Evolutionary conservation across 2,888 invertebrate genomes (phyloP).

Genomic region (Ormyrus labotus): DNA sequence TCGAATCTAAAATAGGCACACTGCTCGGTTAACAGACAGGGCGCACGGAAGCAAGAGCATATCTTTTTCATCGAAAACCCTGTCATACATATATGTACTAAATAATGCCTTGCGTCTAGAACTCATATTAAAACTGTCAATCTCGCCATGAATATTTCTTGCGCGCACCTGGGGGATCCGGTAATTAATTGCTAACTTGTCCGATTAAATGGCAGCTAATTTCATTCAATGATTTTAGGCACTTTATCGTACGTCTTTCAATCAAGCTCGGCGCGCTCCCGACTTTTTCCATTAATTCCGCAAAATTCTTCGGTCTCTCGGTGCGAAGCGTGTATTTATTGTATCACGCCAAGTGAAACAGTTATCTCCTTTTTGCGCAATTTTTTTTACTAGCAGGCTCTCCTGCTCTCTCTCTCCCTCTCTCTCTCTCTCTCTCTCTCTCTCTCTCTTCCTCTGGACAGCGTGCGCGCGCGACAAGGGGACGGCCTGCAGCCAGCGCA

Average conservation of each 20-base stretch:
- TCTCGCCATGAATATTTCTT: constrained; percentile 20
- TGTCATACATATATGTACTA: neutral
- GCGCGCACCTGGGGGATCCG: neutral
- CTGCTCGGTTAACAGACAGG: neutral
- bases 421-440: neutral
- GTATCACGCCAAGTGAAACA: neutral
- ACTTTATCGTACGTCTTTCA: constrained; percentile 10
- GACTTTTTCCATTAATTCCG: constrained; percentile 25
- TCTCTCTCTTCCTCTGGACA: neutral
- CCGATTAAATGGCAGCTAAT: constrained; percentile 29
- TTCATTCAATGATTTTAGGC: constrained; percentile 8
- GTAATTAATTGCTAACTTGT: constrained; percentile 38
- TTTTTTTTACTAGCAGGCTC: neutral
- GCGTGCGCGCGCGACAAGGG: too few relatives aligned
- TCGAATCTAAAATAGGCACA: neutral
- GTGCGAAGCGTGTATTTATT: too few relatives aligned
- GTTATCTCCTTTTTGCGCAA: neutral
- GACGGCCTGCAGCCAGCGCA: too few relatives aligned
- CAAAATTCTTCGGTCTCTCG: neutral
- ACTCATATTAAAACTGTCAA: constrained; percentile 46
- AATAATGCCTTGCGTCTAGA: constrained; percentile 33
- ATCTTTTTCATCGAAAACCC: neutral
- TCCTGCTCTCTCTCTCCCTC: neutral
- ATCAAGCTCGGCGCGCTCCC: neutral
- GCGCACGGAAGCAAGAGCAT: neutral